A percentile compares a stretch with the other conserved stretches of the same genome.
These are phyloP conservation scores for Notarius quadriscutis DNA, from an alignment of 2,113 vertebrate genomes.

Conservation along the genomic window DNA sequence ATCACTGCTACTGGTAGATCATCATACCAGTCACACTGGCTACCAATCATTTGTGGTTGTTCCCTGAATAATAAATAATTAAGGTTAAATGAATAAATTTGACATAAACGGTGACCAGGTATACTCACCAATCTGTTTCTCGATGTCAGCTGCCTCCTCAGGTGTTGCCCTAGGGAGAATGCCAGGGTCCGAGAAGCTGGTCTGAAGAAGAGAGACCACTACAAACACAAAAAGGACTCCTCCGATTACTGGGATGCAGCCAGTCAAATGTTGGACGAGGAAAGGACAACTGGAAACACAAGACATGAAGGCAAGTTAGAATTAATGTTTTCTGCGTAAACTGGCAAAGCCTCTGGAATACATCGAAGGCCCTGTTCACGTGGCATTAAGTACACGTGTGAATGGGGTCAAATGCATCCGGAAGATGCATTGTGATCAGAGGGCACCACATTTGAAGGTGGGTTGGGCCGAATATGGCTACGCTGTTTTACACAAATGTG, in stretches of 20 bases:
- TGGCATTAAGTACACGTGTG: too few relatives aligned
- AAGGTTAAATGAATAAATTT: background rate
- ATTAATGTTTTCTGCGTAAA: background rate
- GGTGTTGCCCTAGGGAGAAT: slow-evolving; percentile 90
- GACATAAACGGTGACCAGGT: background rate
- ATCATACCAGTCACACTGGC: background rate
- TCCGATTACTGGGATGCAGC: slow-evolving; percentile 87
- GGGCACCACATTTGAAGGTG: too few relatives aligned
- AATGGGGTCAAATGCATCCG: too few relatives aligned
- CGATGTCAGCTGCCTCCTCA: slow-evolving; percentile 86
- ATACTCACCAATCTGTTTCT: slow-evolving; percentile 86
- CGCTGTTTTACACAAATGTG: too few relatives aligned
- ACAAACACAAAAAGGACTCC: slow-evolving; percentile 89
- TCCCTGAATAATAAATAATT: background rate
- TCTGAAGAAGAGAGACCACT: slow-evolving; percentile 89
- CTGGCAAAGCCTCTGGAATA: background rate
- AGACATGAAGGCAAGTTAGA: background rate
- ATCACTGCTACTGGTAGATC: too few relatives aligned
- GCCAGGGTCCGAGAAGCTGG: slow-evolving; percentile 90
- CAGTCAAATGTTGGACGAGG: slow-evolving; percentile 82
- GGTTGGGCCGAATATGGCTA: too few relatives aligned
- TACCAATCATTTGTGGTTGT: background rate
- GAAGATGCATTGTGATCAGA: too few relatives aligned
- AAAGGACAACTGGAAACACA: slow-evolving; percentile 83
- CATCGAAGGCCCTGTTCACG: background rate